Conservation (phyloP, 2,888 invertebrate genomes). For the Trichopoda pennipes region DNA sequence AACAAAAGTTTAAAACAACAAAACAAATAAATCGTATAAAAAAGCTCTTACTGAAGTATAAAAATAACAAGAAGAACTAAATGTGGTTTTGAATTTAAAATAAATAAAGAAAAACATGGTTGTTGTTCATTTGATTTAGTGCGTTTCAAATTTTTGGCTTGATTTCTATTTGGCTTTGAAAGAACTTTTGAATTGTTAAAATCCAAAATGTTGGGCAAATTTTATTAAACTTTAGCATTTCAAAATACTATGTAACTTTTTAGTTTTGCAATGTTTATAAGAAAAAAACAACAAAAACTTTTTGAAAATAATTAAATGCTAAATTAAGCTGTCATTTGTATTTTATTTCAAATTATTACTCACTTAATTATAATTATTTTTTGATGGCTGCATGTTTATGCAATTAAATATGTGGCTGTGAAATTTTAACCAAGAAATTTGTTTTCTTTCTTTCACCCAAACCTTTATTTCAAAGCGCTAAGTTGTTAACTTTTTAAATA, state of each 20-base stretch:
- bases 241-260: constrained; percentile 1
- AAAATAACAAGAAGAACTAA: constrained; percentile 33
- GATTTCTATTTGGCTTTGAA: constrained; percentile 1
- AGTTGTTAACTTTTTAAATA: constrained; percentile 35
- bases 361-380: constrained; percentile 11
- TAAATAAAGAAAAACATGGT: constrained; percentile 18
- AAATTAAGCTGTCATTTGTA: neutral
- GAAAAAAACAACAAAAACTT: neutral
- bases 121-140: constrained; percentile 42
- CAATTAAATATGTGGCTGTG: constrained; percentile 41
- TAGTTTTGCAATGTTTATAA: neutral
- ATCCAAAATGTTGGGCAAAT: neutral
- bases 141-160: constrained; percentile 49
- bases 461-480: constrained; percentile 28
- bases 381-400: constrained; percentile 10
- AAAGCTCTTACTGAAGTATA: constrained; percentile 31
- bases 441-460: neutral
- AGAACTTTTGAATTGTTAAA: constrained; percentile 37
- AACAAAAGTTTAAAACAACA: neutral
- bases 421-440: constrained; percentile 37
- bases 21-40: constrained; percentile 35
- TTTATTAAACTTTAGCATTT: neutral
- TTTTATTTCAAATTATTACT: constrained; percentile 20
- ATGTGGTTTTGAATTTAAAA: constrained; percentile 49
- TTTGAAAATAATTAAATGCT: neutral